Evolutionary conservation across 2,888 invertebrate species (phyloP), one percentile per base, ranked within the genome.

Genomic region (Toxonevra muliebris): DNA sequence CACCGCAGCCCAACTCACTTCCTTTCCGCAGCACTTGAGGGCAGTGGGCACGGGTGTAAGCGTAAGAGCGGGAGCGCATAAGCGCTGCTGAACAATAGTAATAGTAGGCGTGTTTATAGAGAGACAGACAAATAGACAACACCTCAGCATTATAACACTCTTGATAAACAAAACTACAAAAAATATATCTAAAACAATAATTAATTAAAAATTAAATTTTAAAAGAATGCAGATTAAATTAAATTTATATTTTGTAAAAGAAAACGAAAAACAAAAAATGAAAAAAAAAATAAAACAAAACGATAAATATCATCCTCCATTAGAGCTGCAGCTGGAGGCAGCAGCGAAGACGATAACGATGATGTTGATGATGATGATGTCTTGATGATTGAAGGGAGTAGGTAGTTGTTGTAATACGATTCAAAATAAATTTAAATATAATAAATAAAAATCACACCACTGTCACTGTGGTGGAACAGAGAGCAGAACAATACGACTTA

Each of bases 141-240:
- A 57, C 41, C 12, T 57, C 30, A 57, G 41, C 30, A 57, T 57
- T 30, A 30, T 7, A 30, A 57, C 40, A 40, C 20, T 30, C 15
- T 40, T 57, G 40, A 40, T n/a, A 68, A 65, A 65, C 65, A 68
- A 71, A 69, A 70, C 70, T 72, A 68, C n/a, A 66, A 70, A 73
- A 61, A 70, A 74, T 71, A 73, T 71, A 72, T 69, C 67, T 68
- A 75, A 80, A 79, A 80, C 77, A 80, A 77, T 79, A 80, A 80
- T 78, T 80, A 79, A 80, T 78, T 72, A 71, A 72, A 71, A 73
- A 74, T 69, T 73, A 71, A 72, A 69, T 74, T 74, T 72, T 71
- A 70, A 69, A 67, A 69, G 68, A 71, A 70, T 71, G 71, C 70
- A 71, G 69, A 72, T 70, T 70, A 70, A 73, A 80, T 78, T 79